Conservation (phyloP, 1,140 invertebrate genomes). For the Telenomus remus region DNA sequence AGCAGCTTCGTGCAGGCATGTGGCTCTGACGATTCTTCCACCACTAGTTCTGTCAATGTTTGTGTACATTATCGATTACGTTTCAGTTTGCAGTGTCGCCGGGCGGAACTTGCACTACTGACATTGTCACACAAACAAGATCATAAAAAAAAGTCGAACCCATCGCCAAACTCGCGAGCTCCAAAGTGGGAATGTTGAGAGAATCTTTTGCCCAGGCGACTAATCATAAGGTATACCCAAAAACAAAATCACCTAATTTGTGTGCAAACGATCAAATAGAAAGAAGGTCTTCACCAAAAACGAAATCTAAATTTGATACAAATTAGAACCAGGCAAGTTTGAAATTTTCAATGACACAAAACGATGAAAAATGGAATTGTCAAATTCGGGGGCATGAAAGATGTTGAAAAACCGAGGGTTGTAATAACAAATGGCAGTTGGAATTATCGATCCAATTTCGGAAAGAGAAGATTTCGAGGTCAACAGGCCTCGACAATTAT, state of each 20-base stretch:
- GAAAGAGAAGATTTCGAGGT: conserved; percentile 45
- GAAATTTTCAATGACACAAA: too few relatives aligned
- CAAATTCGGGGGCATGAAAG: not conserved
- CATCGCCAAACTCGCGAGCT: not conserved
- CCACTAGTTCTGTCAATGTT: not conserved
- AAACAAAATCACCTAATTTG: not conserved
- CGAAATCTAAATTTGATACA: too few relatives aligned
- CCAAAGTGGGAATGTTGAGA: conserved; percentile 36
- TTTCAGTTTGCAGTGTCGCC: conserved; percentile 2
- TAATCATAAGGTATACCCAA: conserved; percentile 25
- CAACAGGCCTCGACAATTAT: conserved; percentile 38
- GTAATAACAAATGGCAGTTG: conserved; percentile 30
- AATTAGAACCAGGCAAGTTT: too few relatives aligned
- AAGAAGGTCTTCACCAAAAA: too few relatives aligned
- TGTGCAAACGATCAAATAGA: too few relatives aligned
- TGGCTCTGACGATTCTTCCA: not conserved
- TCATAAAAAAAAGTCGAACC: conserved; percentile 6
- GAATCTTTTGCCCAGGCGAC: conserved; percentile 32
- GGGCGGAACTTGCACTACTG: conserved; percentile 5
- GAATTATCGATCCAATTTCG: conserved; percentile 48
- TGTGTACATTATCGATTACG: not conserved
- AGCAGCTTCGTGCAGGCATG: conserved; percentile 34
- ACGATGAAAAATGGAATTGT: too few relatives aligned
- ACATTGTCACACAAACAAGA: conserved; percentile 12
- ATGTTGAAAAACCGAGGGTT: not conserved